Evolutionary conservation across 2,888 invertebrate species (phyloP).

Genomic region (Apodemia duryi): DNA sequence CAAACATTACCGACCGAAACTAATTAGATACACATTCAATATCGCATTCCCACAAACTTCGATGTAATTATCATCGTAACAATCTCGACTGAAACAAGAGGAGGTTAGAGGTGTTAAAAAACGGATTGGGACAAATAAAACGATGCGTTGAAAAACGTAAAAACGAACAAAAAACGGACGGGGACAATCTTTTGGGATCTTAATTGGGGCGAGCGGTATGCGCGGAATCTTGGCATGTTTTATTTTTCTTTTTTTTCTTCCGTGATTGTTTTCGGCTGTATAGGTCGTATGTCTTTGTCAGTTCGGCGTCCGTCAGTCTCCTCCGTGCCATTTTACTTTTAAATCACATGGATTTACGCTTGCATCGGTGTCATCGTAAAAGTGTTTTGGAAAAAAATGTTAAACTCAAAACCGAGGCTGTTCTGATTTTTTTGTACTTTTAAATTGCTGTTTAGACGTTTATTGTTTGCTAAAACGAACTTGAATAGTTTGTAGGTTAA

Average conservation of each 20-base stretch:
- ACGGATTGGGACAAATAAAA: slow-evolving; percentile 45
- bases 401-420: slow-evolving; percentile 16
- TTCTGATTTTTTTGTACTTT: slow-evolving; percentile 9
- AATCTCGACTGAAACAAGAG: slow-evolving; percentile 33
- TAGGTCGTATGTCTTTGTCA: slow-evolving; percentile 41
- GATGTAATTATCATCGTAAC: slow-evolving; percentile 33
- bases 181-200: slow-evolving; percentile 70
- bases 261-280: slow-evolving; percentile 42
- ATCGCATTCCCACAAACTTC: slow-evolving; percentile 18
- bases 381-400: slow-evolving; percentile 24
- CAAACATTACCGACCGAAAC: slow-evolving; percentile 34
- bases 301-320: slow-evolving; percentile 41
- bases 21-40: slow-evolving; percentile 40
- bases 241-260: slow-evolving; percentile 35
- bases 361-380: slow-evolving; percentile 22
- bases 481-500: slow-evolving; percentile 8
- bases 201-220: slow-evolving; percentile 64
- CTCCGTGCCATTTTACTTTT: slow-evolving; percentile 39
- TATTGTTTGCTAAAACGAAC: slow-evolving; percentile 12
- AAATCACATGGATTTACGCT: slow-evolving; percentile 44
- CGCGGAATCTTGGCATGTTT: slow-evolving; percentile 49
- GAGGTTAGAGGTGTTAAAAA: slow-evolving; percentile 50
- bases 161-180: slow-evolving; percentile 33
- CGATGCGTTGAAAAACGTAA: slow-evolving; percentile 30
- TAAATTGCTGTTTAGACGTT: slow-evolving; percentile 12